Conservation (phyloP, 2,797 vertebrate species). For the Holocentrus rufus region DNA sequence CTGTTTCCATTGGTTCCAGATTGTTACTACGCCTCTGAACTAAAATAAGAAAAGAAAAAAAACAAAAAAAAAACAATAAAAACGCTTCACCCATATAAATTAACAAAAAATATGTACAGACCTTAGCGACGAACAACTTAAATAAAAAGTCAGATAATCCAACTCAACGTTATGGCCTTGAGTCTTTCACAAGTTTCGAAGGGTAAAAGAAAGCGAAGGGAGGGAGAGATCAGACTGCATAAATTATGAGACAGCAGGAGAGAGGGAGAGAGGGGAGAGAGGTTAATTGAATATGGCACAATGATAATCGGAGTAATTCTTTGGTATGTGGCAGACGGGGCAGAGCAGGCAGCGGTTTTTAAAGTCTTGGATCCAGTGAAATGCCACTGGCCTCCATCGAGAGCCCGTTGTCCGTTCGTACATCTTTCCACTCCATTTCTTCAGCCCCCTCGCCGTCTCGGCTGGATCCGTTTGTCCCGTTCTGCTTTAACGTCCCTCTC, state of each 20-base stretch:
- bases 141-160: constrained; percentile 70
- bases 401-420: constrained; percentile 11
- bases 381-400: constrained; percentile 17
- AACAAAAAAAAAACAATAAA: constrained; percentile 40
- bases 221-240: constrained; percentile 34
- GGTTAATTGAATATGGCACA: constrained; percentile 71
- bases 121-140: constrained; percentile 75
- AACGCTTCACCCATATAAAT: constrained; percentile 83
- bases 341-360: constrained; percentile 34
- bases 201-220: constrained; percentile 20
- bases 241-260: constrained; percentile 58
- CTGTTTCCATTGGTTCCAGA: constrained; percentile 5
- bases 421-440: constrained; percentile 5
- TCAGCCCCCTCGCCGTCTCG: background rate
- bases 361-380: constrained; percentile 35
- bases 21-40: constrained; percentile 48
- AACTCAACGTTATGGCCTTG: constrained; percentile 63
- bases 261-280: constrained; percentile 43
- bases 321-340: constrained; percentile 54
- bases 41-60: constrained; percentile 70
- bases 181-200: constrained; percentile 71
- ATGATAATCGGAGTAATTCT: constrained; percentile 39
- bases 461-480: constrained; percentile 27
- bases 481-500: constrained; percentile 21
- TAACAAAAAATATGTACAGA: constrained; percentile 84